These are phyloP conservation scores for Hirtodrosophila alboralis DNA, from an alignment of 2,888 invertebrate species.

Conservation along the genomic window DNA sequence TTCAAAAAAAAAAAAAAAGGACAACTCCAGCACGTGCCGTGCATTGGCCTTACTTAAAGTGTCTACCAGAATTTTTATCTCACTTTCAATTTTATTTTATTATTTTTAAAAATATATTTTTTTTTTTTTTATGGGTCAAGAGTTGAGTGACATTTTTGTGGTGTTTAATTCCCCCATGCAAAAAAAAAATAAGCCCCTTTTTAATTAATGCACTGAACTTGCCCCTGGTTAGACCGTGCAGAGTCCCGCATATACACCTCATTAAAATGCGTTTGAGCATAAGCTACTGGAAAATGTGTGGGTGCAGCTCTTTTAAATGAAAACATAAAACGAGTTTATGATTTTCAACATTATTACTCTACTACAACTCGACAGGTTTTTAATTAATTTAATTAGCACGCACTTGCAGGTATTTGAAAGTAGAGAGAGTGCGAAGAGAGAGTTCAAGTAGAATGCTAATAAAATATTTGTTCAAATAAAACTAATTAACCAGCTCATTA, in stretches of 20 bases:
- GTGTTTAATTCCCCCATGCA: slow-evolving; percentile 1
- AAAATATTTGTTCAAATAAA: slow-evolving; percentile 44
- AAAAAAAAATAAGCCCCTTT: slow-evolving; percentile 61
- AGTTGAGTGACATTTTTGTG: slow-evolving; percentile 60
- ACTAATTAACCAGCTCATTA: slow-evolving; percentile 54
- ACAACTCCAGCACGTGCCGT: slow-evolving; percentile 33
- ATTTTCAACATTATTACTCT: slow-evolving; percentile 40
- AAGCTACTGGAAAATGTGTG: slow-evolving; percentile 22
- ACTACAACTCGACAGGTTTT: slow-evolving; percentile 40
- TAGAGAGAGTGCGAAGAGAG: too few species aligned
- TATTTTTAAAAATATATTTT: slow-evolving; percentile 8
- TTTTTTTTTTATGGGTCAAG: slow-evolving; percentile 54
- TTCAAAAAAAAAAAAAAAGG: slow-evolving; percentile 12
- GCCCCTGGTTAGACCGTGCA: not conserved
- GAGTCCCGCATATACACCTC: slow-evolving; percentile 48
- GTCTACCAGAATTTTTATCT: slow-evolving; percentile 24
- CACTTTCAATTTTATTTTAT: slow-evolving; percentile 14
- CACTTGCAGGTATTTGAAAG: slow-evolving; percentile 10
- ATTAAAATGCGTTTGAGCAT: slow-evolving; percentile 59
- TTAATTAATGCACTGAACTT: slow-evolving; percentile 68
- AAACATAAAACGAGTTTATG: slow-evolving; percentile 71
- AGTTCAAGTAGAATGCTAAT: slow-evolving; percentile 55
- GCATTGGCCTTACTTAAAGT: slow-evolving; percentile 52
- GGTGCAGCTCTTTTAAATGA: slow-evolving; percentile 41
- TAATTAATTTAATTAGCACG: slow-evolving; percentile 64